Evolutionary conservation across 2,888 invertebrate genomes (phyloP).

Genomic region (Phytoseiulus persimilis): DNA sequence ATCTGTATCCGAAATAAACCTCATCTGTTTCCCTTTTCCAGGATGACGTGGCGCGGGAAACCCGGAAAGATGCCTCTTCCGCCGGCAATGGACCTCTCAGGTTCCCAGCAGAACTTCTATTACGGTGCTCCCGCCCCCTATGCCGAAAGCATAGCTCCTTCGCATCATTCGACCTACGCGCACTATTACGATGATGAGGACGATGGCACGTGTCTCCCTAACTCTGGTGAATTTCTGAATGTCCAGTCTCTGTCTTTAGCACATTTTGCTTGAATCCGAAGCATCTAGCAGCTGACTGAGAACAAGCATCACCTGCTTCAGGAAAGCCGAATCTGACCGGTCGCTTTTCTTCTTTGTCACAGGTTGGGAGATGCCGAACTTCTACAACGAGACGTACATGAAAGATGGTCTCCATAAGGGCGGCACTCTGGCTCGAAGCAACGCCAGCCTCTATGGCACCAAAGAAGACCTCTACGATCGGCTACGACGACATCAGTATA

Average conservation of each 20-base stretch:
- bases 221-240: neutral
- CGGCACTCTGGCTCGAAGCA: conserved; percentile 77
- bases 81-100: conserved; percentile 63
- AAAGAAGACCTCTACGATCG: conserved; percentile 91
- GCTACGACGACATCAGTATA: conserved; percentile 87
- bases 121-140: conserved; percentile 82
- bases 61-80: conserved; percentile 45
- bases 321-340: neutral
- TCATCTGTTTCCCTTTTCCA: neutral
- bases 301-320: neutral
- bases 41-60: conserved; percentile 39
- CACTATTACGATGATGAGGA: conserved; percentile 92
- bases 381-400: conserved; percentile 92
- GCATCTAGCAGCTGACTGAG: neutral
- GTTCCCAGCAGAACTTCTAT: conserved; percentile 90
- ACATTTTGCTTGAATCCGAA: neutral
- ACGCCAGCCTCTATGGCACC: conserved; percentile 81
- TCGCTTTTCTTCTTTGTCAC: conserved; percentile 48
- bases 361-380: conserved; percentile 95
- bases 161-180: conserved; percentile 87
- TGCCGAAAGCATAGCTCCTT: conserved; percentile 87
- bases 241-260: neutral
- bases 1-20: neutral
- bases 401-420: conserved; percentile 53
- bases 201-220: conserved; percentile 45